A percentile compares a stretch with the other conserved stretches of the same genome.
phyloP scores from a whole-genome alignment of 2,888 invertebrate species.

The Tuberolachnus salignus region DNA sequence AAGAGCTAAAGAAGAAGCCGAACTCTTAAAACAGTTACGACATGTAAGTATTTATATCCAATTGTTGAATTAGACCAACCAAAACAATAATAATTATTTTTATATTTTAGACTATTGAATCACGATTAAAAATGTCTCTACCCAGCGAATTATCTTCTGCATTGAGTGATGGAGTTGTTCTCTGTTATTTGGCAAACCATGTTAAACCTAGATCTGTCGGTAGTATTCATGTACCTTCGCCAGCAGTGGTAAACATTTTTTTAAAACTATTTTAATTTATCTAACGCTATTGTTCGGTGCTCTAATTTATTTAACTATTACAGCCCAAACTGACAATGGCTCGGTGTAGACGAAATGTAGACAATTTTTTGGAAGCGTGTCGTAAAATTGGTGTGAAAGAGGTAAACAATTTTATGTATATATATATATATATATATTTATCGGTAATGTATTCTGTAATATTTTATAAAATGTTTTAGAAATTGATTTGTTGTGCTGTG shows the following conservation, averaged over 20 bases:
- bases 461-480: conserved; percentile 67
- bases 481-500: conserved; percentile 86
- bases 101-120: conserved; percentile 80
- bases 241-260: conserved; percentile 76
- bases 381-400: conserved; percentile 92
- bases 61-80: neutral
- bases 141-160: conserved; percentile 85
- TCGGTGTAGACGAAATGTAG: conserved; percentile 90
- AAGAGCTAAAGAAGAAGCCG: conserved; percentile 86
- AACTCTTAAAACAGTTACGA: conserved; percentile 81
- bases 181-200: conserved; percentile 93
- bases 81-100: conserved; percentile 58
- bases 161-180: conserved; percentile 87
- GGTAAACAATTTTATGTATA: conserved; percentile 72
- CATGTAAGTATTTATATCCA: conserved; percentile 68
- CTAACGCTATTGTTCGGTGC: too few species aligned
- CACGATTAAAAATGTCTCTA: conserved; percentile 84
- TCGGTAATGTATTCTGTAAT: conserved; percentile 8
- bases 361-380: conserved; percentile 94
- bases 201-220: conserved; percentile 88
- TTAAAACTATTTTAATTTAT: neutral
- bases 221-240: conserved; percentile 93
- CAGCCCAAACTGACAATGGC: conserved; percentile 96
- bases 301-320: conserved; percentile 61
- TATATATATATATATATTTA: neutral